These are phyloP conservation scores for Cerceris rybyensis DNA, from an alignment of 2,888 invertebrate species.

Conservation along the genomic window DNA sequence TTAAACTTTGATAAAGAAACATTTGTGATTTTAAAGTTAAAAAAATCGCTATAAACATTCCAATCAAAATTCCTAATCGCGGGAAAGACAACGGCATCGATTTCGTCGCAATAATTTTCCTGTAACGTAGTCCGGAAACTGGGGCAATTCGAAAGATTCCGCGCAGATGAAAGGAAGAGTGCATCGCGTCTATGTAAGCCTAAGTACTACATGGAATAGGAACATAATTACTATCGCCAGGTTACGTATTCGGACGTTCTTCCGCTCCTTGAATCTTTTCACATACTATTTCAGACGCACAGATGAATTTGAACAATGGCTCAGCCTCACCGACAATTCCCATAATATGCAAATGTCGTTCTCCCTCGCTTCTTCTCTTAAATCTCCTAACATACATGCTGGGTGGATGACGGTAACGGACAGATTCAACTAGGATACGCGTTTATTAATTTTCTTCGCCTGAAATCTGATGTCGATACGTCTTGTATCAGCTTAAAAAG, in stretches of 20 bases:
- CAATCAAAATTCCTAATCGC: too few relatives aligned
- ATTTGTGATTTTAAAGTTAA: too few relatives aligned
- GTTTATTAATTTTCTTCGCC: too few relatives aligned
- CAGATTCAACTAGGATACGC: not conserved
- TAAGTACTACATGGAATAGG: conserved; percentile 52
- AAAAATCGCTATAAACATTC: too few relatives aligned
- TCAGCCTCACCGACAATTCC: conserved; percentile 67
- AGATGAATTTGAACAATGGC: conserved; percentile 72
- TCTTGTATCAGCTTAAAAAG: too few relatives aligned
- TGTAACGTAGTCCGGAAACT: not conserved
- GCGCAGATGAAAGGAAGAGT: conserved; percentile 41
- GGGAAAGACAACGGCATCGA: too few relatives aligned
- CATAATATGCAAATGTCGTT: conserved; percentile 72
- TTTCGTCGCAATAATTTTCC: too few relatives aligned
- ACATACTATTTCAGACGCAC: conserved; percentile 70
- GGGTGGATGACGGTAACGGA: not conserved
- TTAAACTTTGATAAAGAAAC: too few relatives aligned
- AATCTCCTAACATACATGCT: not conserved
- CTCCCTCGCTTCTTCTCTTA: conserved; percentile 39
- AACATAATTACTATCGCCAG: conserved; percentile 74
- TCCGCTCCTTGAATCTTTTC: conserved; percentile 75
- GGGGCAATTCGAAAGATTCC: conserved; percentile 16
- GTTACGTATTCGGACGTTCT: conserved; percentile 79
- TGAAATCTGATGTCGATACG: too few relatives aligned
- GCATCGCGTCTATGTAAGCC: conserved; percentile 31